These are phyloP conservation scores for Chironex yamaguchii DNA, from an alignment of 30 jellyfish, hydroid and myxozoan genomes.

Conservation along the genomic window DNA sequence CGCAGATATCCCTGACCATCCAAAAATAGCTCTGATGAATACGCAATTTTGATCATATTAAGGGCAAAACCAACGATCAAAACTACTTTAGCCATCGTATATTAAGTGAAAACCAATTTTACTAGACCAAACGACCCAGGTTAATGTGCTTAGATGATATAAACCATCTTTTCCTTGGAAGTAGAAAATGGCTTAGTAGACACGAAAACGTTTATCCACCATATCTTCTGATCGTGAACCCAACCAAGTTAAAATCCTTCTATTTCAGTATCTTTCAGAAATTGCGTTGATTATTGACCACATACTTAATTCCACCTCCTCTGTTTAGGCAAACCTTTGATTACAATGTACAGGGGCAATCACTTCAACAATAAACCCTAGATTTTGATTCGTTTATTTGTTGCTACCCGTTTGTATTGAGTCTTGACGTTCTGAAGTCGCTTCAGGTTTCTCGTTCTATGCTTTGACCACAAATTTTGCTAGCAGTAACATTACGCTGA, in stretches of 20 bases:
- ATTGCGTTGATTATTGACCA: neutral
- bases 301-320: neutral
- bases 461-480: neutral
- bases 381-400: neutral
- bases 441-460: neutral
- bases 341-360: neutral
- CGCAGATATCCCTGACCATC: constrained; percentile 65
- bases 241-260: no score
- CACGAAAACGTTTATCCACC: no score
- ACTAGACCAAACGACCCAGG: no score
- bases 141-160: no score
- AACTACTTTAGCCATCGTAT: neutral
- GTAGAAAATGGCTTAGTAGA: no score
- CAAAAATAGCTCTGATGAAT: constrained; percentile 48
- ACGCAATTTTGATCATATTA: neutral
- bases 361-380: neutral
- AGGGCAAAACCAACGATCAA: neutral
- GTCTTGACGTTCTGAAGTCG: neutral
- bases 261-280: no score
- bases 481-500: neutral
- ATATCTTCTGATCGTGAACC: no score
- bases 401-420: neutral
- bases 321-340: neutral
- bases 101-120: neutral
- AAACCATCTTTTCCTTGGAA: no score